phyloP scores from a whole-genome alignment of 2,797 vertebrate genomes.

The Furcifer pardalis region DNA sequence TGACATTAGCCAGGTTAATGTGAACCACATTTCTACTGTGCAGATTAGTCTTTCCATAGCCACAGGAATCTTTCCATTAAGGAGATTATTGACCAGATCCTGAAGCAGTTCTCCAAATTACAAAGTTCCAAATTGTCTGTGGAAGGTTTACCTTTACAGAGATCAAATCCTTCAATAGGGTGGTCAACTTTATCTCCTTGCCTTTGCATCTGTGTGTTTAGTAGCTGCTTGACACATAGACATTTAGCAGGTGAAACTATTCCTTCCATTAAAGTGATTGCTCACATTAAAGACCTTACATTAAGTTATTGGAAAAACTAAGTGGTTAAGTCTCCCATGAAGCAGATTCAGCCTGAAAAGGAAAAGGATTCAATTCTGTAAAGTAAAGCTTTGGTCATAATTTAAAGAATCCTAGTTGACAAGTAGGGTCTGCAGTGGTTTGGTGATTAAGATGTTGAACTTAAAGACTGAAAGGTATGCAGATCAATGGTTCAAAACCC shows the following conservation, averaged over 20 bases:
- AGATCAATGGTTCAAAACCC: too few relatives aligned
- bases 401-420: too few relatives aligned
- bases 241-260: background rate
- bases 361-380: background rate
- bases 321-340: too few relatives aligned
- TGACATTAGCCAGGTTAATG: slow-evolving; percentile 37
- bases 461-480: too few relatives aligned
- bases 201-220: background rate
- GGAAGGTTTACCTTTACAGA: slow-evolving; percentile 15
- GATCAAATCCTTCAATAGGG: background rate
- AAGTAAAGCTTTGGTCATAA: background rate
- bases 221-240: background rate
- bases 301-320: too few relatives aligned
- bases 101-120: slow-evolving; percentile 2
- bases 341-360: background rate
- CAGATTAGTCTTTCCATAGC: background rate
- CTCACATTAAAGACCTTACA: too few relatives aligned
- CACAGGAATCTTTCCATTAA: slow-evolving; percentile 32
- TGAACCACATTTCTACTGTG: slow-evolving; percentile 20
- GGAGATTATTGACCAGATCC: slow-evolving; percentile 26
- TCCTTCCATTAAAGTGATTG: background rate
- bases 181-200: background rate
- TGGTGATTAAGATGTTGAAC: too few relatives aligned
- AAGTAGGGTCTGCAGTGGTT: too few relatives aligned
- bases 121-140: background rate